A percentile compares a stretch with the other conserved stretches of the same genome.
These are phyloP conservation scores for Cricetomys ansorgei DNA, from an alignment of 2,113 vertebrate species.

Conservation along the genomic window DNA sequence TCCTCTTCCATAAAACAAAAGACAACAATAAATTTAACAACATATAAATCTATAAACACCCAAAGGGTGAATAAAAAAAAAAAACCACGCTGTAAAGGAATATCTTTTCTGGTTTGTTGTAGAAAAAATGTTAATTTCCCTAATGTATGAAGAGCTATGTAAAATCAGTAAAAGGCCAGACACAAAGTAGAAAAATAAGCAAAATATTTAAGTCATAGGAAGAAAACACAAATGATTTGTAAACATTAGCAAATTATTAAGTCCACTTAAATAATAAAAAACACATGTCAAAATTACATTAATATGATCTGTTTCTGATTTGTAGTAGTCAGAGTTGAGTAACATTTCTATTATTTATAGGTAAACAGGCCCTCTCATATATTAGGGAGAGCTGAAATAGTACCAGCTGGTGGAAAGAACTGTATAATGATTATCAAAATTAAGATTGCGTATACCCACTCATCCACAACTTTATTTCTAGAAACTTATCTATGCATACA, in stretches of 20 bases:
- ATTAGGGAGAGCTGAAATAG: background rate
- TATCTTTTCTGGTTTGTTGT: background rate
- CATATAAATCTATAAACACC: slow-evolving; percentile 17
- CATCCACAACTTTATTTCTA: background rate
- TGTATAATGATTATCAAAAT: slow-evolving; percentile 23
- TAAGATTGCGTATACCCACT: background rate
- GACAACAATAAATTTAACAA: slow-evolving; percentile 40
- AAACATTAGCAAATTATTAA: slow-evolving; percentile 34
- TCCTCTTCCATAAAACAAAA: background rate
- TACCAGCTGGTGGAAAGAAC: background rate
- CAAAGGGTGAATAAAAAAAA: background rate
- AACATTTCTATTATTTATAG: background rate
- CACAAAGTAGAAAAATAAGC: background rate
- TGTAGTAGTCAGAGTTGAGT: background rate
- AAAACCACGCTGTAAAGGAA: background rate
- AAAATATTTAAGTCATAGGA: background rate
- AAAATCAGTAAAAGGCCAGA: slow-evolving; percentile 13
- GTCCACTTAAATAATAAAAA: background rate
- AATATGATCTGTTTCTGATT: background rate
- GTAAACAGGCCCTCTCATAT: background rate
- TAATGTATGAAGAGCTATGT: slow-evolving; percentile 34
- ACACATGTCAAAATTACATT: background rate
- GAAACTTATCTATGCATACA: slow-evolving; percentile 33
- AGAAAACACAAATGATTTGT: background rate
- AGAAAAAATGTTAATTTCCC: background rate